These are phyloP conservation scores for Alexandromys fortis DNA, from an alignment of 2,113 vertebrate genomes.

Conservation along the genomic window DNA sequence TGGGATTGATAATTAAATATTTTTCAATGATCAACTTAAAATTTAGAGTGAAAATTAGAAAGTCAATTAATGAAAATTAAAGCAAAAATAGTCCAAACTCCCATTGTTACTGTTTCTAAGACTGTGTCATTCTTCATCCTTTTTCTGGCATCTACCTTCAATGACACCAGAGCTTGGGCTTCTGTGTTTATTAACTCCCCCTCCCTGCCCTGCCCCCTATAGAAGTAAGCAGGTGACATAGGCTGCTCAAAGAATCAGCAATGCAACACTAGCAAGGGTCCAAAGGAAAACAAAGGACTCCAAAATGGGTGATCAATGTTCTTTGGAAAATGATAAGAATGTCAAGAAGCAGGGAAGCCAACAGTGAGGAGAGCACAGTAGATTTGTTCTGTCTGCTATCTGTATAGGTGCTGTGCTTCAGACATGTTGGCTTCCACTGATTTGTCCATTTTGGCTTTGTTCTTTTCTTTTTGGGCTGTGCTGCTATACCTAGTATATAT, in stretches of 20 bases:
- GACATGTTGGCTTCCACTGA: background rate
- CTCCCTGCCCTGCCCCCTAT: background rate
- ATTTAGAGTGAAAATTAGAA: background rate
- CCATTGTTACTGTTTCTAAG: background rate
- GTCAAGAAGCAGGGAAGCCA: background rate
- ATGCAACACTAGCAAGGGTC: background rate
- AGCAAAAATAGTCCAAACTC: background rate
- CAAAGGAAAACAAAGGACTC: background rate
- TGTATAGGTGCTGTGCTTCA: background rate
- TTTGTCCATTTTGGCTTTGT: background rate
- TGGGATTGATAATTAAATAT: background rate
- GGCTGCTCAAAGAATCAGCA: background rate
- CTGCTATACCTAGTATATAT: background rate
- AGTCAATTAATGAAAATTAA: background rate
- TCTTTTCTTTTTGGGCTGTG: background rate
- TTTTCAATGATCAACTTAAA: background rate
- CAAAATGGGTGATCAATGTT: background rate
- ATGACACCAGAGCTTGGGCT: background rate
- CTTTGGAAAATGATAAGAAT: background rate
- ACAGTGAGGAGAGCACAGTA: background rate
- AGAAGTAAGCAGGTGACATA: background rate
- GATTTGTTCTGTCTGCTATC: background rate
- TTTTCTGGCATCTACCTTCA: background rate
- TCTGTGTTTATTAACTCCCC: background rate
- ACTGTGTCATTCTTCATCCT: background rate